phyloP scores from a whole-genome alignment of 2,797 vertebrate species.

The Myioborus melanocephalus region DNA sequence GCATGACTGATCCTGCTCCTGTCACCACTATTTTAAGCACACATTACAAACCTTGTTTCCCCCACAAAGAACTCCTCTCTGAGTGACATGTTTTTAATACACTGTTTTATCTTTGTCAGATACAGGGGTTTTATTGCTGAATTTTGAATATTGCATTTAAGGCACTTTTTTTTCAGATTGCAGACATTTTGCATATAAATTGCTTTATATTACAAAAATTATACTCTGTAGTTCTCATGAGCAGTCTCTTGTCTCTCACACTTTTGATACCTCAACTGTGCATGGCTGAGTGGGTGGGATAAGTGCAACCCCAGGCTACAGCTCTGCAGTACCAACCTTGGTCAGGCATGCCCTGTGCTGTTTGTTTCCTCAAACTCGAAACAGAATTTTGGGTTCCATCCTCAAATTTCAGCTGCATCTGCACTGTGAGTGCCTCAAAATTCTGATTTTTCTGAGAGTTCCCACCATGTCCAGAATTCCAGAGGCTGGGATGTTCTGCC shows the following conservation, averaged over 20 bases:
- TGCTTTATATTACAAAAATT: constrained; percentile 64
- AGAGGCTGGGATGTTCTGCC: neutral
- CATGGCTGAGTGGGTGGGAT: neutral
- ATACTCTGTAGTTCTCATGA: constrained; percentile 26
- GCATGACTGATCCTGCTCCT: constrained; percentile 15
- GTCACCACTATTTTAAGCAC: constrained; percentile 36
- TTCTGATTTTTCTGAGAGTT: neutral
- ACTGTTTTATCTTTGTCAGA: constrained; percentile 73
- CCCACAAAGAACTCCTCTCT: too few relatives aligned
- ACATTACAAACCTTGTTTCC: constrained; percentile 37
- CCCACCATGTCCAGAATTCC: neutral
- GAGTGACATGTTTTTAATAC: constrained; percentile 67
- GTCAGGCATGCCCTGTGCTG: fast-evolving
- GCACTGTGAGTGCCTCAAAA: neutral
- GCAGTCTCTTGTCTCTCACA: constrained; percentile 49
- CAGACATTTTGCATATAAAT: constrained; percentile 78
- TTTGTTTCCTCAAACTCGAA: neutral
- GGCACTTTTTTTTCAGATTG: constrained; percentile 55
- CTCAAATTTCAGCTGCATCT: neutral
- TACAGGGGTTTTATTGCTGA: constrained; percentile 65
- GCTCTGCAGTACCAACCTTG: neutral
- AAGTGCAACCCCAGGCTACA: neutral
- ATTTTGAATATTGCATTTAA: constrained; percentile 75
- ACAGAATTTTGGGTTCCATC: neutral
- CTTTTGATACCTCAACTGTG: constrained; percentile 60